Conservation (phyloP, 2,888 invertebrate species). For the Scrobipalpa atriplicella region DNA sequence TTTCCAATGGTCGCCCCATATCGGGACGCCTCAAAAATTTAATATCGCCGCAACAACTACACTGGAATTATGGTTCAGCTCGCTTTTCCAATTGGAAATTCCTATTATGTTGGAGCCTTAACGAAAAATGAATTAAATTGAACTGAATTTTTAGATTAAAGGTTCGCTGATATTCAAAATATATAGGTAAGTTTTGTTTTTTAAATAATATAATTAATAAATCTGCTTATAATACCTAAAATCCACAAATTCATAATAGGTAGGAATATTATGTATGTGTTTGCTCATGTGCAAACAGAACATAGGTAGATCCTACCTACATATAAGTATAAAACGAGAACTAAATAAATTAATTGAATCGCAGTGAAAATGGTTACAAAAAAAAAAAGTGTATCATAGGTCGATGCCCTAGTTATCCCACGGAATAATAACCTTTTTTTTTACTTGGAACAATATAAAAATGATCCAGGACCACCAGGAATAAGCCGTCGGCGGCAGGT, state of each 20-base stretch:
- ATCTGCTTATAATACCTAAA: too few species aligned
- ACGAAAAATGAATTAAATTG: background rate
- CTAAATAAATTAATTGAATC: background rate
- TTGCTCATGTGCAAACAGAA: too few species aligned
- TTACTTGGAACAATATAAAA: slow-evolving; percentile 38
- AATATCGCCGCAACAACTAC: slow-evolving; percentile 17
- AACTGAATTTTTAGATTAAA: background rate
- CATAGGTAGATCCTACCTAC: background rate
- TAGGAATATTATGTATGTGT: too few species aligned
- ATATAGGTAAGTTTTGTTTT: too few species aligned
- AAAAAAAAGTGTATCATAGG: background rate
- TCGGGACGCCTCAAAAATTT: slow-evolving; percentile 24
- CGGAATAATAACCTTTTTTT: slow-evolving; percentile 28
- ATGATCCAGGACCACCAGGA: slow-evolving; percentile 36
- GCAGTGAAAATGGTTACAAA: too few species aligned
- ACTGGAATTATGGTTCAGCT: background rate
- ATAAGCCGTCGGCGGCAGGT: slow-evolving; percentile 47
- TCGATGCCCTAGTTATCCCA: background rate
- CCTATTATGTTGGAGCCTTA: background rate
- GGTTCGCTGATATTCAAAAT: too few species aligned
- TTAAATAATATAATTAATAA: too few species aligned
- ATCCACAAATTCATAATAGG: too few species aligned
- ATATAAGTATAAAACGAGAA: background rate
- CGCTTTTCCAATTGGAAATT: slow-evolving; percentile 12
- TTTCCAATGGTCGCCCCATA: background rate